Evolutionary conservation across 1,140 invertebrate genomes (phyloP).

Genomic region (Bombus sylvicola): DNA sequence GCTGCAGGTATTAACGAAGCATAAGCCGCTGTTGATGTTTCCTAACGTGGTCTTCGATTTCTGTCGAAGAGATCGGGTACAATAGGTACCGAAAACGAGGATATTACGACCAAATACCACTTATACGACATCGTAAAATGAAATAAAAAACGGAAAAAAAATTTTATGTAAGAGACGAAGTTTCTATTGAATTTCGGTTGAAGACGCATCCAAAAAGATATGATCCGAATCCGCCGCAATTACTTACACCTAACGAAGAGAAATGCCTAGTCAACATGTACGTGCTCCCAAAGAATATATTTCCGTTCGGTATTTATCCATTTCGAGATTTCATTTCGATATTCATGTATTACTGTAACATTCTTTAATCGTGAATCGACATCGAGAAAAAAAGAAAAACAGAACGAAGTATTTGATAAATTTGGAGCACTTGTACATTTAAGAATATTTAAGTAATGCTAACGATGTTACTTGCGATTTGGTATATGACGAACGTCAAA

Average conservation of each 20-base stretch:
- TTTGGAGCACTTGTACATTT: slow-evolving; percentile 37
- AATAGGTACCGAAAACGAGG: slow-evolving; percentile 24
- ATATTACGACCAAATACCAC: slow-evolving; percentile 40
- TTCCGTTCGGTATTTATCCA: slow-evolving; percentile 17
- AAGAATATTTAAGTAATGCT: slow-evolving; percentile 50
- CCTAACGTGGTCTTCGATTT: slow-evolving; percentile 51
- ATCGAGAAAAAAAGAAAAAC: neutral
- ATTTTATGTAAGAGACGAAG: slow-evolving; percentile 48
- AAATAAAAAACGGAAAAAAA: neutral
- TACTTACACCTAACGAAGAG: slow-evolving; percentile 29
- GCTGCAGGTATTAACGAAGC: slow-evolving; percentile 58
- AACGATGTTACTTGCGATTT: slow-evolving; percentile 56
- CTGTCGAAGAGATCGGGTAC: slow-evolving; percentile 27
- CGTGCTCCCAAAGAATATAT: slow-evolving; percentile 20
- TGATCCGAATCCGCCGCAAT: slow-evolving; percentile 7
- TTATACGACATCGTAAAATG: slow-evolving; percentile 47
- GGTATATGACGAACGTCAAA: slow-evolving; percentile 40
- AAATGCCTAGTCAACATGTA: slow-evolving; percentile 38
- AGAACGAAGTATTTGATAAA: slow-evolving; percentile 10
- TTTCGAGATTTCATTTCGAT: slow-evolving; percentile 30
- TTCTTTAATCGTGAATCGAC: slow-evolving; percentile 6
- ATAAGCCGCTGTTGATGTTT: slow-evolving; percentile 65
- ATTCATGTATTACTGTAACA: slow-evolving; percentile 20
- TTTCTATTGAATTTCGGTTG: slow-evolving; percentile 57
- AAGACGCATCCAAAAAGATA: neutral